Evolutionary conservation across 2,888 invertebrate genomes (phyloP).

Genomic region (Stomorhina lunata): DNA sequence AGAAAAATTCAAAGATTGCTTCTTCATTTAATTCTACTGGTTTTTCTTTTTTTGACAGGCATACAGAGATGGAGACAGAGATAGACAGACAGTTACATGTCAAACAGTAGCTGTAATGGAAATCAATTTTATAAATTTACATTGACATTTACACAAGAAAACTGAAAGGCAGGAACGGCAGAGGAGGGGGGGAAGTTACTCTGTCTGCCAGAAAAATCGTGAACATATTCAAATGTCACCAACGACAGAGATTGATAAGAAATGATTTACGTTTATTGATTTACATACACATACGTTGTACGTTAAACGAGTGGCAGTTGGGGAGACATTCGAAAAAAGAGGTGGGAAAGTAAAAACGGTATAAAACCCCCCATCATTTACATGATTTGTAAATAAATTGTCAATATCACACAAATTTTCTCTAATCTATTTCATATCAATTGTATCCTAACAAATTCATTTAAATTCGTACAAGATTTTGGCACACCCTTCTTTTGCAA

Average conservation of each 20-base stretch:
- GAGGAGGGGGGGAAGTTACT: neutral
- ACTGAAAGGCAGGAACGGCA: neutral
- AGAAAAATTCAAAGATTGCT: constrained; percentile 1
- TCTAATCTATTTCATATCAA: neutral
- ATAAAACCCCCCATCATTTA: neutral
- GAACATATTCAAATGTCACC: constrained; percentile 3
- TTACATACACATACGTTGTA: neutral
- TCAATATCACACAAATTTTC: neutral
- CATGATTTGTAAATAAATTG: constrained; percentile 6
- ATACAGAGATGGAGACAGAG: neutral
- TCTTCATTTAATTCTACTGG: neutral
- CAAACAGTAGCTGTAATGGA: constrained; percentile 49
- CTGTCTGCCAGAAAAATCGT: neutral
- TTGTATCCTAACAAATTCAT: neutral
- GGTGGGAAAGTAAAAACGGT: neutral
- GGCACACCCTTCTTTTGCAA: constrained; percentile 25
- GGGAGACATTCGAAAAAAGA: neutral
- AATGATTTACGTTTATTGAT: constrained; percentile 30
- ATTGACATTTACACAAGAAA: constrained; percentile 17
- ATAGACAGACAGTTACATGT: constrained; percentile 36
- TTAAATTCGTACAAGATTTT: constrained; percentile 25
- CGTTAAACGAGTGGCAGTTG: neutral
- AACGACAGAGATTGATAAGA: constrained; percentile 39
- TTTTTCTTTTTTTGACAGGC: constrained; percentile 6
- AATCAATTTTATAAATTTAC: constrained; percentile 25